A percentile compares a stretch with the other conserved stretches of the same genome.
Conservation (phyloP, 1,140 invertebrate genomes). For the Cataglyphis hispanica region DNA sequence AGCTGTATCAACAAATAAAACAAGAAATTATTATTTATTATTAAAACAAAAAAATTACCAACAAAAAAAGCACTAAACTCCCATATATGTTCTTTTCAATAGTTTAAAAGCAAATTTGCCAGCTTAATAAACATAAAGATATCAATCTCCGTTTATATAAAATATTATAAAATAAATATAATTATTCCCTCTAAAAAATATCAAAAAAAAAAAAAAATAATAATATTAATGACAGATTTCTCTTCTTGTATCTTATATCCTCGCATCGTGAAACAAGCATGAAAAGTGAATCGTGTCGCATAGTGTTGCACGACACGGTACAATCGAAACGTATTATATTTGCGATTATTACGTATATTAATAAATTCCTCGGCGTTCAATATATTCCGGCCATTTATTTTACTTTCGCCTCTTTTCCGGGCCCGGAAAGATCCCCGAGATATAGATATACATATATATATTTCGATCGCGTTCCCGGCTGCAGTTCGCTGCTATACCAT, state of each 20-base stretch:
- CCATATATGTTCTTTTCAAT: neutral
- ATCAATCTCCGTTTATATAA: neutral
- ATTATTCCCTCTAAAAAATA: neutral
- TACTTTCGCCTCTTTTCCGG: slow-evolving; percentile 50
- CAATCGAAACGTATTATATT: neutral
- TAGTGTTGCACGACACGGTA: neutral
- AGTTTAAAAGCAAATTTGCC: neutral
- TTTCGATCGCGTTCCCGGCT: slow-evolving; percentile 57
- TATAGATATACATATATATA: slow-evolving; percentile 7
- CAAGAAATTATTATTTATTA: neutral
- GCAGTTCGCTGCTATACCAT: slow-evolving; percentile 64
- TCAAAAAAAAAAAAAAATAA: neutral
- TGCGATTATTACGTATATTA: slow-evolving; percentile 33
- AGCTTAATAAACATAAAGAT: neutral
- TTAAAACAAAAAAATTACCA: neutral
- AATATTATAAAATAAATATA: neutral
- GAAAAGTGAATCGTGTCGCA: neutral
- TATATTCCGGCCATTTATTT: slow-evolving; percentile 55
- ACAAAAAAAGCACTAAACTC: neutral
- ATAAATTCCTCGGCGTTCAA: slow-evolving; percentile 31
- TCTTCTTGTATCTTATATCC: neutral
- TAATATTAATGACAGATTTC: neutral
- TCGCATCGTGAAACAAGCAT: neutral
- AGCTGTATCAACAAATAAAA: neutral
- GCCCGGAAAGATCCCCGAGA: slow-evolving; percentile 26